Conservation (phyloP, 1,140 invertebrate species). For the Hyposmocoma kahamanoa region DNA sequence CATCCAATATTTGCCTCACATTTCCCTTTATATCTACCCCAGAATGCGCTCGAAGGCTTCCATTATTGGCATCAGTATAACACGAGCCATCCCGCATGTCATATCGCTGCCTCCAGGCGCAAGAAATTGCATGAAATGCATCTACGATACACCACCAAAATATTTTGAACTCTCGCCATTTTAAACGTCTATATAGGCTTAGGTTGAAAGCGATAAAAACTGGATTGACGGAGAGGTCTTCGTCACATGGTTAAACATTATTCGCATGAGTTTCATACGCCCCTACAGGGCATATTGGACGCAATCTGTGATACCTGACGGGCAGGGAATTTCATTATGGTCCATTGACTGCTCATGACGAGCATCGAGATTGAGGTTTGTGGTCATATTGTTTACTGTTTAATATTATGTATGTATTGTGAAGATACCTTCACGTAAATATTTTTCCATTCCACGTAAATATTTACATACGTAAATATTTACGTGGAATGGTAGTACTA, state of each 20-base stretch:
- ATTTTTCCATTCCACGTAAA: too few species aligned
- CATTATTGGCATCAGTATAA: conserved; percentile 50
- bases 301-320: conserved; percentile 61
- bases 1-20: neutral
- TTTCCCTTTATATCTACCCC: neutral
- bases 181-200: conserved; percentile 2
- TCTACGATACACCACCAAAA: conserved; percentile 30
- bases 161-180: conserved; percentile 18
- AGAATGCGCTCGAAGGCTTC: conserved; percentile 16
- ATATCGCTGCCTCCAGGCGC: conserved; percentile 51
- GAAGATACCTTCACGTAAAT: neutral
- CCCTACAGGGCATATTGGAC: conserved; percentile 55
- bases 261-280: conserved; percentile 32
- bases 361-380: conserved; percentile 26
- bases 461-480: too few species aligned
- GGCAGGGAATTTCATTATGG: conserved; percentile 57
- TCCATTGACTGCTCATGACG: conserved; percentile 47
- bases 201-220: conserved; percentile 1
- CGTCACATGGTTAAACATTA: conserved; percentile 23
- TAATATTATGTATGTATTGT: conserved; percentile 6
- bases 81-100: conserved; percentile 46
- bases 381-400: conserved; percentile 23
- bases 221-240: conserved; percentile 22
- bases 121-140: conserved; percentile 60
- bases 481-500: too few species aligned